Evolutionary conservation across 2,113 vertebrate genomes (phyloP).

Genomic region (Odontophorus gujanensis): DNA sequence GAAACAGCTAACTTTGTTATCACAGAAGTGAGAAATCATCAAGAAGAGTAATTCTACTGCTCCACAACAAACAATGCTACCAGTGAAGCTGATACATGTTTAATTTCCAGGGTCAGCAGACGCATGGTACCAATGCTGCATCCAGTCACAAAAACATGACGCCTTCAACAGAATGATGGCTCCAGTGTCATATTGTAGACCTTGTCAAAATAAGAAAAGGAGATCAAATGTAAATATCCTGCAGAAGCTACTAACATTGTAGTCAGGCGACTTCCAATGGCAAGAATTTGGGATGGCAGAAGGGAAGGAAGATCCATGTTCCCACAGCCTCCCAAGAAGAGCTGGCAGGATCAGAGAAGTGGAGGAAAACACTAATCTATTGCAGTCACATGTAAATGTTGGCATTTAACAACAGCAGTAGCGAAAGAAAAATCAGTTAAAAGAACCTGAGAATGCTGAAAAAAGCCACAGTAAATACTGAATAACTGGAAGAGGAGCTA

Average conservation of each 20-base stretch:
- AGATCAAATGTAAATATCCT: background rate
- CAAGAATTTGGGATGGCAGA: background rate
- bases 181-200: background rate
- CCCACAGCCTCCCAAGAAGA: conserved; percentile 21
- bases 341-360: conserved; percentile 12
- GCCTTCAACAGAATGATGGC: background rate
- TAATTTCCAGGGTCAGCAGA: background rate
- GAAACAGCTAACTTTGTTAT: background rate
- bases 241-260: background rate
- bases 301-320: background rate
- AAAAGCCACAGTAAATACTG: conserved; percentile 56
- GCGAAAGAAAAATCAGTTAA: conserved; percentile 46
- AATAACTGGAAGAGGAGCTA: conserved; percentile 43
- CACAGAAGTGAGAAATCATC: background rate
- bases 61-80: background rate
- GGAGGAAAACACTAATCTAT: conserved; percentile 34
- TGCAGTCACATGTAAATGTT: conserved; percentile 40
- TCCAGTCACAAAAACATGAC: rapidly evolving
- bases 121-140: rapidly evolving
- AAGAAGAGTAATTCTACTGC: background rate
- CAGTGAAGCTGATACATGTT: rapidly evolving
- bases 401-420: conserved; percentile 37
- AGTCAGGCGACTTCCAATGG: background rate
- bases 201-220: background rate
- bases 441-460: conserved; percentile 57